Evolutionary conservation across 2,888 invertebrate species (phyloP).

Genomic region (Crioceris asparagi): DNA sequence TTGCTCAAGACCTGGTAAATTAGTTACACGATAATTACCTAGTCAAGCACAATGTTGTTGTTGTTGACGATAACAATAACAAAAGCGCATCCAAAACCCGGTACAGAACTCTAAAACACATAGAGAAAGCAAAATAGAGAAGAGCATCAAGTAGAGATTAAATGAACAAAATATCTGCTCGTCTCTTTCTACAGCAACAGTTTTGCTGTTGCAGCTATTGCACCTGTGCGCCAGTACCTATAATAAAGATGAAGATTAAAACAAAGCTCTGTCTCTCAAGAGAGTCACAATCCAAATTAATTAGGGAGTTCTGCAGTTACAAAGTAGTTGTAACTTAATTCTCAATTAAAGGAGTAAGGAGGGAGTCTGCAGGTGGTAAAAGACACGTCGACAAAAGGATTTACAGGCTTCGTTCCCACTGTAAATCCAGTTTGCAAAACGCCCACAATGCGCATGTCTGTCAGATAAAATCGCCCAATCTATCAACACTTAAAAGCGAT

Average conservation of each 20-base stretch:
- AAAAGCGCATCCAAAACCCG: too few species aligned
- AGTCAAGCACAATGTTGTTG: too few species aligned
- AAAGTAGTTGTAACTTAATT: slow-evolving; percentile 26
- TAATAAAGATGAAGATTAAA: slow-evolving; percentile 26
- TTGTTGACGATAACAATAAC: too few species aligned
- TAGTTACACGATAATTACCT: too few species aligned
- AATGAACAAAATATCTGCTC: too few species aligned
- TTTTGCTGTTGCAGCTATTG: slow-evolving; percentile 22
- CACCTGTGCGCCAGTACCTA: slow-evolving; percentile 19
- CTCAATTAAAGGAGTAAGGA: slow-evolving; percentile 20
- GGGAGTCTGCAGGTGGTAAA: neutral
- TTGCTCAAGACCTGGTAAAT: too few species aligned
- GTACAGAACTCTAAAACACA: neutral
- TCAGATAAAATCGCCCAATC: too few species aligned
- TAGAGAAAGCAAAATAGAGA: neutral
- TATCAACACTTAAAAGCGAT: too few species aligned
- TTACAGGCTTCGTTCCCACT: too few species aligned
- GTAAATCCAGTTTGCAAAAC: too few species aligned
- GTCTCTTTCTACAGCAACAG: too few species aligned
- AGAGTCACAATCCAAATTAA: slow-evolving; percentile 27
- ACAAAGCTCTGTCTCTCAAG: slow-evolving; percentile 24
- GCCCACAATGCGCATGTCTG: too few species aligned
- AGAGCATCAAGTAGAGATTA: slow-evolving; percentile 14
- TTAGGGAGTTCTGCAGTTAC: slow-evolving; percentile 26
- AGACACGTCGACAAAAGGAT: neutral